These are phyloP conservation scores for Thecophora atra DNA, from an alignment of 2,888 invertebrate genomes.

Conservation along the genomic window DNA sequence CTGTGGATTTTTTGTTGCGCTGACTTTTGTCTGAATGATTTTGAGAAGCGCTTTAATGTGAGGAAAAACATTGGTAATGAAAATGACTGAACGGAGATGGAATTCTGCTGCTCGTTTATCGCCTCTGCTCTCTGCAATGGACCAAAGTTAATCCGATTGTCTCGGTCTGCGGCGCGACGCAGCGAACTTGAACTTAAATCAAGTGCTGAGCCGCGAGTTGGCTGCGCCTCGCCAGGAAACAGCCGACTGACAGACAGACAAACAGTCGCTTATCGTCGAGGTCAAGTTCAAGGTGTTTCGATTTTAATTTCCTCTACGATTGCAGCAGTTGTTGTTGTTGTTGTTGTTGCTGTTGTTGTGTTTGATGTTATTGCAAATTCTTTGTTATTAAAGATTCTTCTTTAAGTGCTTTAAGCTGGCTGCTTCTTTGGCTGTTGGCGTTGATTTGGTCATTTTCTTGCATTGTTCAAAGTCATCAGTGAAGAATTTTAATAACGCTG, in stretches of 20 bases:
- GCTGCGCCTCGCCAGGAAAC: too few relatives aligned
- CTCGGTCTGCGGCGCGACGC: slow-evolving; percentile 17
- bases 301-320: background rate
- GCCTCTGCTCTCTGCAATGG: background rate
- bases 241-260: background rate
- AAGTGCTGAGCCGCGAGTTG: background rate
- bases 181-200: slow-evolving; percentile 23
- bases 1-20: background rate
- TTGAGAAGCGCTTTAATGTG: slow-evolving; percentile 8
- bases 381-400: too few relatives aligned
- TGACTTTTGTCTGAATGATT: background rate
- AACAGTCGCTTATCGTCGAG: background rate
- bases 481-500: too few relatives aligned
- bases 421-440: background rate
- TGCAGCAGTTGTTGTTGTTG: too few relatives aligned
- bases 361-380: background rate
- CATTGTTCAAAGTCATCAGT: too few relatives aligned
- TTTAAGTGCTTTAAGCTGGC: too few relatives aligned
- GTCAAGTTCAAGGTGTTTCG: slow-evolving; percentile 31
- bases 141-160: slow-evolving; percentile 33
- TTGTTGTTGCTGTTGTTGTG: background rate
- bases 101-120: background rate
- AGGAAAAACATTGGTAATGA: slow-evolving; percentile 28
- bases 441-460: too few relatives aligned
- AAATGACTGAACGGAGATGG: slow-evolving; percentile 6